Evolutionary conservation across 1,140 invertebrate species (phyloP).

Genomic region (Cepaea nemoralis): DNA sequence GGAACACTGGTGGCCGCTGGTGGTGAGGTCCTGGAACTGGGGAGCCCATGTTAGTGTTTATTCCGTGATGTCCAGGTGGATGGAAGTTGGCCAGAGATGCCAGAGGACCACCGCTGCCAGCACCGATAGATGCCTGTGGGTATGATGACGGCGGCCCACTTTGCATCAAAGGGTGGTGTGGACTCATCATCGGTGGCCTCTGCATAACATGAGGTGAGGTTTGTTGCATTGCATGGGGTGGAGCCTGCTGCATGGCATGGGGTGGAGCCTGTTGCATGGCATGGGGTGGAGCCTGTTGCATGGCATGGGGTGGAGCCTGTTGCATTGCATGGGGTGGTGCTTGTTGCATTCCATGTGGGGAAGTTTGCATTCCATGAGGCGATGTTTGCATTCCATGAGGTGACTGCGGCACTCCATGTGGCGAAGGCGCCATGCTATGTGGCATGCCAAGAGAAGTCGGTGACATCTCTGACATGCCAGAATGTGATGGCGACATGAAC

Average conservation of each 20-base stretch:
- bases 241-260: slow-evolving; percentile 17
- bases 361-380: slow-evolving; percentile 36
- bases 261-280: slow-evolving; percentile 33
- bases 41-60: slow-evolving; percentile 34
- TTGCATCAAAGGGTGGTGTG: slow-evolving; percentile 43
- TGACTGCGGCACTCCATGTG: slow-evolving; percentile 20
- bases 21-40: slow-evolving; percentile 38
- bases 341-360: slow-evolving; percentile 22
- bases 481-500: slow-evolving; percentile 37
- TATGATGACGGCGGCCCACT: slow-evolving; percentile 32
- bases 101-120: slow-evolving; percentile 22
- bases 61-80: slow-evolving; percentile 37
- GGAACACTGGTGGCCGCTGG: slow-evolving; percentile 33
- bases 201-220: slow-evolving; percentile 30
- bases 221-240: slow-evolving; percentile 34
- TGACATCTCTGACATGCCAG: slow-evolving; percentile 35
- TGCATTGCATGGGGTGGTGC: slow-evolving; percentile 29
- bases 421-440: slow-evolving; percentile 37
- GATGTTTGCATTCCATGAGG: slow-evolving; percentile 30
- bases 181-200: slow-evolving; percentile 36
- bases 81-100: slow-evolving; percentile 42
- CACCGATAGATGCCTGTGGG: slow-evolving; percentile 40
- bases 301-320: slow-evolving; percentile 14
- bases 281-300: slow-evolving; percentile 23
- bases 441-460: slow-evolving; percentile 33